A percentile compares a stretch with the other conserved stretches of the same genome.
Evolutionary conservation across 1,140 invertebrate species (phyloP).

Genomic region (Anthonomus grandis): DNA sequence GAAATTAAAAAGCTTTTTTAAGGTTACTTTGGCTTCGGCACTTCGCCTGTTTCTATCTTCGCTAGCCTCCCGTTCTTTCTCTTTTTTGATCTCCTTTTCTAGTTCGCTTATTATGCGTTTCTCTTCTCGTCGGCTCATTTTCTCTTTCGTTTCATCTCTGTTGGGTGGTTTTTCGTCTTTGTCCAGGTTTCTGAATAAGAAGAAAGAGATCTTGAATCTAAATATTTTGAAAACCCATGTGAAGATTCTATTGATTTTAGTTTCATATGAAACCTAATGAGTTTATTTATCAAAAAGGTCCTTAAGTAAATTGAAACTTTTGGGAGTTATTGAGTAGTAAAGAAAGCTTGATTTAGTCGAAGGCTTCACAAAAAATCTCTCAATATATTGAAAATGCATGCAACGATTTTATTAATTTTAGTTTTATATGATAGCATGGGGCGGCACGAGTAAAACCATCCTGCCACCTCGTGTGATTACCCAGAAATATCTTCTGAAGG

Average conservation of each 20-base stretch:
- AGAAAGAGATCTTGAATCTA: neutral
- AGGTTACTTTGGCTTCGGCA: slow-evolving; percentile 15
- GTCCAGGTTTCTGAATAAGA: slow-evolving; percentile 6
- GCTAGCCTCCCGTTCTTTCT: slow-evolving; percentile 30
- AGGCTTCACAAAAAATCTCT: too few relatives aligned
- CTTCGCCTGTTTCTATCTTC: slow-evolving; percentile 20
- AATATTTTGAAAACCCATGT: neutral
- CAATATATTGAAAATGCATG: too few relatives aligned
- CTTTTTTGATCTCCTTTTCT: slow-evolving; percentile 44
- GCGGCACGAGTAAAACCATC: too few relatives aligned
- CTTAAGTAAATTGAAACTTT: too few relatives aligned
- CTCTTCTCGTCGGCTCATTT: slow-evolving; percentile 50
- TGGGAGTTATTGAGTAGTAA: too few relatives aligned
- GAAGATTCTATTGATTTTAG: neutral
- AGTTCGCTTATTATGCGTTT: slow-evolving; percentile 51
- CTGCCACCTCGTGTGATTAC: too few relatives aligned
- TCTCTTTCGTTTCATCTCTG: slow-evolving; percentile 50
- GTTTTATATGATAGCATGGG: too few relatives aligned
- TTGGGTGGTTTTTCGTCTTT: slow-evolving; percentile 32
- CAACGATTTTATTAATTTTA: too few relatives aligned
- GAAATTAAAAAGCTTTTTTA: neutral
- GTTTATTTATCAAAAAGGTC: too few relatives aligned
- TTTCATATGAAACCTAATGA: too few relatives aligned
- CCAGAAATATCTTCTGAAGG: too few relatives aligned
- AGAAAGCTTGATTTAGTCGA: too few relatives aligned